A percentile compares a stretch with the other conserved stretches of the same genome.
These are phyloP conservation scores for Epinotia brunnichana DNA, from an alignment of 2,888 invertebrate genomes.

Conservation along the genomic window DNA sequence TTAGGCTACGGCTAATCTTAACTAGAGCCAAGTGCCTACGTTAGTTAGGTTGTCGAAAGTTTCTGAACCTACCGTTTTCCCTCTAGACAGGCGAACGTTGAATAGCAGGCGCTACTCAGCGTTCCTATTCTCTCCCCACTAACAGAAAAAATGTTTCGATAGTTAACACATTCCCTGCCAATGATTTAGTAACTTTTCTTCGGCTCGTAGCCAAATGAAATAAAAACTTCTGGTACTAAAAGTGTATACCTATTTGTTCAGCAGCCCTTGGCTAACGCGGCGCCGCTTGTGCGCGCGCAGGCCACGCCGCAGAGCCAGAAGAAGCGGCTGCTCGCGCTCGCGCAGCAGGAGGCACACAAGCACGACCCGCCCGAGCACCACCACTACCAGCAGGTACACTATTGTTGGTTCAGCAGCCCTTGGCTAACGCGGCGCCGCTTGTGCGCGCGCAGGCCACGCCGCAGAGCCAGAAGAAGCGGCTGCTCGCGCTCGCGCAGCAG, in stretches of 20 bases:
- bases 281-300: constrained; percentile 55
- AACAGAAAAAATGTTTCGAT: too few relatives aligned
- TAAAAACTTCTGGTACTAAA: too few relatives aligned
- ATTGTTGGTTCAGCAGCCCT: constrained; percentile 46
- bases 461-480: constrained; percentile 94
- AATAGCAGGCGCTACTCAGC: too few relatives aligned
- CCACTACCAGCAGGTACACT: constrained; percentile 60
- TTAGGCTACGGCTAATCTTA: too few relatives aligned
- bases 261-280: constrained; percentile 45
- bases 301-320: constrained; percentile 91
- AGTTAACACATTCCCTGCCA: too few relatives aligned
- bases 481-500: constrained; percentile 90
- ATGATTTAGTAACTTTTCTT: too few relatives aligned
- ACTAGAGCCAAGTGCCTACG: too few relatives aligned
- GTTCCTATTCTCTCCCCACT: too few relatives aligned
- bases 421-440: constrained; percentile 43
- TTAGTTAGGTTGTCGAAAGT: too few relatives aligned
- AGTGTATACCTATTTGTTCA: constrained; percentile 13
- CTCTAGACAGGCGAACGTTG: too few relatives aligned
- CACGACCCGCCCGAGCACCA: constrained; percentile 77
- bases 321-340: constrained; percentile 94
- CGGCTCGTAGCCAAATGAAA: too few relatives aligned
- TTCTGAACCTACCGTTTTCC: too few relatives aligned
- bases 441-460: constrained; percentile 76
- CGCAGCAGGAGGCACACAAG: constrained; percentile 80